These are phyloP conservation scores for Psittacara wagleri DNA, from an alignment of 2,113 vertebrate species.

Conservation along the genomic window DNA sequence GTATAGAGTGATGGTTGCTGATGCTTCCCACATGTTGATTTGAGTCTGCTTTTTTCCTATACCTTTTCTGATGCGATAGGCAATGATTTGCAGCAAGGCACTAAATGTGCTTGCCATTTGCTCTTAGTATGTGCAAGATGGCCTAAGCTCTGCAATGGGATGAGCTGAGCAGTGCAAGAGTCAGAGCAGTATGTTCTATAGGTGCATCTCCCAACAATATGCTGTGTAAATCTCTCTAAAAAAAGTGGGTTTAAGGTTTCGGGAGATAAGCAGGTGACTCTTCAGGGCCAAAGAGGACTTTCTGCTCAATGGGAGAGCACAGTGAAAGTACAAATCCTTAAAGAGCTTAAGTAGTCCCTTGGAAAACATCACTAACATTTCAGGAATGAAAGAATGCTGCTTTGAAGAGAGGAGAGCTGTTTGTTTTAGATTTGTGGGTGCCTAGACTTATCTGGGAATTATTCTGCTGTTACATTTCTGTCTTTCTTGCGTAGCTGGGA, in stretches of 20 bases:
- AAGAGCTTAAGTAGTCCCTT: not conserved
- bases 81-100: not conserved
- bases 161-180: not conserved
- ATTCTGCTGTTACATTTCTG: not conserved
- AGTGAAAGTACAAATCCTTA: not conserved
- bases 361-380: not conserved
- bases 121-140: not conserved
- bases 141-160: not conserved
- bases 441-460: not conserved
- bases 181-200: not conserved
- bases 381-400: not conserved
- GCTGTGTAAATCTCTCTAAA: not conserved
- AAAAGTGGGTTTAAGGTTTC: not conserved
- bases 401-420: not conserved
- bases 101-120: not conserved
- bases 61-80: not conserved
- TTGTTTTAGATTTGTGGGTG: not conserved
- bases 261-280: not conserved
- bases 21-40: not conserved
- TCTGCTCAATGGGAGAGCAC: not conserved
- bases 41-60: not conserved
- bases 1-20: not conserved
- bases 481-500: not conserved
- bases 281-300: not conserved
- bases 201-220: not conserved